Percentiles rank a stretch among this genome's conserved stretches.
Evolutionary conservation across 2,888 invertebrate genomes (phyloP).

Genomic region (Molorchus minor): DNA sequence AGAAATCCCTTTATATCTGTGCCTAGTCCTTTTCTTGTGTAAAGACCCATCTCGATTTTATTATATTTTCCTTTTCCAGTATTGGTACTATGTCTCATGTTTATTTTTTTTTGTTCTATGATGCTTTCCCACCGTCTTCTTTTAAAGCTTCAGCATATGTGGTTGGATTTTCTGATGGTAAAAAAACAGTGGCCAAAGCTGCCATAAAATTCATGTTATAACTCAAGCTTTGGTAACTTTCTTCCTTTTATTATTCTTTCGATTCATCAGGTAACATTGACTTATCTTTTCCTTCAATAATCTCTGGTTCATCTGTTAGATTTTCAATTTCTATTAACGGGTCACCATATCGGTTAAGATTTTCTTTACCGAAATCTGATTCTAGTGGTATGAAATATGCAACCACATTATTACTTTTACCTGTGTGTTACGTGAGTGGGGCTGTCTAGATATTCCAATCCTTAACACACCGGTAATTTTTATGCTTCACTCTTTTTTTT

Average conservation of each 20-base stretch:
- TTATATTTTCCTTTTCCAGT: background rate
- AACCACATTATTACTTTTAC: too few relatives aligned
- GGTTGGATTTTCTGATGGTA: background rate
- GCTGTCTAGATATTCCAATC: background rate
- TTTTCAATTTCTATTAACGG: background rate
- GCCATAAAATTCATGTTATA: conserved; percentile 12
- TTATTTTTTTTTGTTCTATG: conserved; percentile 1
- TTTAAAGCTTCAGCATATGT: conserved; percentile 6
- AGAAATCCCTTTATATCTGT: too few relatives aligned
- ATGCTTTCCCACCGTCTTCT: background rate
- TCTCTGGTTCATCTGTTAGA: background rate
- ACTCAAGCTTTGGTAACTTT: background rate
- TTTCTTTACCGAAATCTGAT: too few relatives aligned
- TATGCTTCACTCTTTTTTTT: background rate
- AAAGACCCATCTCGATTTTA: background rate
- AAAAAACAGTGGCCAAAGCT: background rate
- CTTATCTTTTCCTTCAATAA: background rate
- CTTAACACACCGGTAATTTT: background rate
- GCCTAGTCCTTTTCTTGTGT: background rate
- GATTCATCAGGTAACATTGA: background rate
- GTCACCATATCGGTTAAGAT: background rate
- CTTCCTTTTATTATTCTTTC: background rate
- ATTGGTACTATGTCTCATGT: conserved; percentile 4
- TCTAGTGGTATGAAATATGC: too few relatives aligned
- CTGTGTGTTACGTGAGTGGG: background rate